Base-by-base conservation (phyloP, 2,888 invertebrate genomes). In the Lathronympha strigana region DNA sequence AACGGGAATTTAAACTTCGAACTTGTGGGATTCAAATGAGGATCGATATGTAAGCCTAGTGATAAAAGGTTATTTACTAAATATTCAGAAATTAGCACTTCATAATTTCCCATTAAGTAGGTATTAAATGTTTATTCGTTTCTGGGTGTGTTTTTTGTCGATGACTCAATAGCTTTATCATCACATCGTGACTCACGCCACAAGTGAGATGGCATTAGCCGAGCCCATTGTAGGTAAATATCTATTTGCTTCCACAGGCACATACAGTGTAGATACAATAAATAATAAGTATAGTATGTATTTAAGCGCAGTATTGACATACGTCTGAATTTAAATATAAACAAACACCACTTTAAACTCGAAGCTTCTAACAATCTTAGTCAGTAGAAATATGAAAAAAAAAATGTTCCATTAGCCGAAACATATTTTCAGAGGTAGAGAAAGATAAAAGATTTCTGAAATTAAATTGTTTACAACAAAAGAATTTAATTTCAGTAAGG, bases 101-200 rank as follows among this genome's bases (percentile, higher is more conserved):
- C 13, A 13, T 36, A 4, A 53, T 15, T 21, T 0, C 1, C 15
- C 4, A 17, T 11, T 2, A 31, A 31, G 17, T 6, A 11, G 13
- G 49, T 13, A 11, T 51, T 53, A 53, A 28, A 28, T 5, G 13
- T 51, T 4, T 4, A 33, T 40, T 40, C 9, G 17, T 51, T 49
- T 28, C 21, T 23, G 36, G 36, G n/a, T n/a, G 21, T 36, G 33
- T 21, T 23, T 5, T 50, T 21, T 21, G 36, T 15, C 25, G 57
- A 57, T 57, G 57, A 57, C 31, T 57, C 57, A 45, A 54, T 2
- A 55, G 31, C 6, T 57, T 28, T 57, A 57, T 57, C 31, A 57
- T 57, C 43, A 23, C n/a, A 28, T 1, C 17, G 31, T 57, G 43
- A 57, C 31, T 45, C 57, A 57, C 57, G 40, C 19, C 43, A 57